Conservation (phyloP, 2,113 vertebrate species). For the Ailurus styani region DNA sequence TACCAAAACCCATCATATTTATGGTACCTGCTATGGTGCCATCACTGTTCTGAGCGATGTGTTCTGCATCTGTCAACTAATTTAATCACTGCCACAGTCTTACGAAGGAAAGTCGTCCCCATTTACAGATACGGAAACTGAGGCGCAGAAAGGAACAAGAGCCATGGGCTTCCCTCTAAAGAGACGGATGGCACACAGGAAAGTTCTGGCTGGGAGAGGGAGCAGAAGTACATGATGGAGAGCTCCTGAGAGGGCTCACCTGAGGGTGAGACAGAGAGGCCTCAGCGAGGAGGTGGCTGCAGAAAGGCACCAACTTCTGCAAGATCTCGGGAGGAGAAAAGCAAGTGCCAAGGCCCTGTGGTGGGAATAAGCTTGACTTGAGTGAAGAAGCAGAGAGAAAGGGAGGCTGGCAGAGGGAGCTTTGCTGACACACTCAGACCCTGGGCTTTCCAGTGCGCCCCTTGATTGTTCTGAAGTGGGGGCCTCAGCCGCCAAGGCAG, state of each 20-base stretch:
- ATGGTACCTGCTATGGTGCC: rapidly evolving
- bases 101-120: not conserved
- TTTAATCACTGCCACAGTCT: not conserved
- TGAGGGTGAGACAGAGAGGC: rapidly evolving
- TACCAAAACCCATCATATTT: rapidly evolving
- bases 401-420: rapidly evolving
- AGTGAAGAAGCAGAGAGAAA: not conserved
- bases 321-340: not conserved
- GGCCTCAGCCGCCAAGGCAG: not conserved
- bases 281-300: rapidly evolving
- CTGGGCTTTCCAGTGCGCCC: not conserved
- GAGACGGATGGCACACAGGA: not conserved
- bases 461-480: not conserved
- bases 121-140: conserved; percentile 1
- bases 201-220: too few species aligned
- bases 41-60: not conserved
- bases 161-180: not conserved
- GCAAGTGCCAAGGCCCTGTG: not conserved
- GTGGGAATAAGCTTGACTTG: not conserved
- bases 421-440: not conserved
- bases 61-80: rapidly evolving
- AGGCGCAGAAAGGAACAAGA: not conserved
- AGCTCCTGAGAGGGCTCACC: not conserved
- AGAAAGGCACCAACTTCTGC: too few species aligned
- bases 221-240: not conserved